phyloP scores from a whole-genome alignment of 2,888 invertebrate species.

The Aethes cnicana region DNA sequence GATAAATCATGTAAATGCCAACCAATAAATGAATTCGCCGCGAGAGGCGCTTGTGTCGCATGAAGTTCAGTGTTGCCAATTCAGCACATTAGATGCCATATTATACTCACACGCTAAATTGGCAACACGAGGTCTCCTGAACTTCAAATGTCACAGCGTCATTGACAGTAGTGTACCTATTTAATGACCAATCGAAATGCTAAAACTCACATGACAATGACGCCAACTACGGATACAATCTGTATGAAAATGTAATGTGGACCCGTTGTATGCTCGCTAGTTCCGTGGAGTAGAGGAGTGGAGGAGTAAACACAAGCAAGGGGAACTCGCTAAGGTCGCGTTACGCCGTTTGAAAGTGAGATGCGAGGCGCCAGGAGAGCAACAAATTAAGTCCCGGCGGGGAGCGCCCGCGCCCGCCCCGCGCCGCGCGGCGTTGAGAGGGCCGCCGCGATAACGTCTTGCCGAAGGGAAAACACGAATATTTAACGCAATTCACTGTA shows the following conservation, averaged over 20 bases:
- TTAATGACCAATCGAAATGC: too few relatives aligned
- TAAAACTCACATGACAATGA: too few relatives aligned
- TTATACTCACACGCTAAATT: too few relatives aligned
- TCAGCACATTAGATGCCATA: too few relatives aligned
- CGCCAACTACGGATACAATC: too few relatives aligned
- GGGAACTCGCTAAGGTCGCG: constrained; percentile 76
- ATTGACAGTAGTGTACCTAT: too few relatives aligned
- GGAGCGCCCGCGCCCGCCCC: constrained; percentile 58
- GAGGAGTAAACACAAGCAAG: constrained; percentile 61
- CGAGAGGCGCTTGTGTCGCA: too few relatives aligned
- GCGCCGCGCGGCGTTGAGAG: constrained; percentile 59
- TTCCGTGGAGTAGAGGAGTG: constrained; percentile 43
- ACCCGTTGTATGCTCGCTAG: constrained; percentile 4
- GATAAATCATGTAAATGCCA: too few relatives aligned
- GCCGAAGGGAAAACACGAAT: constrained; percentile 77
- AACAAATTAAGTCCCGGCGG: constrained; percentile 81
- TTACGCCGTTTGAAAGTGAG: constrained; percentile 81
- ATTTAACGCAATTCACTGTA: constrained; percentile 73
- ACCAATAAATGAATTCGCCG: too few relatives aligned
- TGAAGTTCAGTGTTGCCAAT: too few relatives aligned
- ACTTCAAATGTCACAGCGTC: too few relatives aligned
- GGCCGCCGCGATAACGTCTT: constrained; percentile 72
- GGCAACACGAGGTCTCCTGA: too few relatives aligned
- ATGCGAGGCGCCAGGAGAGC: constrained; percentile 81
- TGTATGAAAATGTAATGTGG: constrained; percentile 14